Base-by-base conservation (phyloP, 2,113 vertebrate genomes). In the Phoxinus phoxinus region DNA sequence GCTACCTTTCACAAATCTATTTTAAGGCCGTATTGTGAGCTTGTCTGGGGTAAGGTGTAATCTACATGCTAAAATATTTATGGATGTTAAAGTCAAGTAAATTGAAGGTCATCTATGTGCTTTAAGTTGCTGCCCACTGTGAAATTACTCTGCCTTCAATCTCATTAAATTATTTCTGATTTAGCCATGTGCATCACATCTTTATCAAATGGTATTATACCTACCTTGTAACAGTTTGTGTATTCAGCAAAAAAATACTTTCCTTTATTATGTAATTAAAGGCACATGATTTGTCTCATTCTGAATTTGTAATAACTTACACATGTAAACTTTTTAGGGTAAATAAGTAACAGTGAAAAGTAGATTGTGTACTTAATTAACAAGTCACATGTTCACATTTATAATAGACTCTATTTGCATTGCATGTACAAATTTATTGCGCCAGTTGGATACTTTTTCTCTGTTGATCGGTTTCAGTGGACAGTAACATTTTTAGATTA, bases 161-260 rank as follows among this genome's bases (percentile, higher is more conserved):
- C 72, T 82, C 77, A 84, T 86, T 86, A 88, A 88, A 88, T 86
- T 71, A 77, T 86, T 59, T 81, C 58, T 84, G 48, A 86, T 69
- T 76, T 51, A 15, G 30, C 2, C 15, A 13, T 81, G n/a, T 84
- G 61, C 13, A n/a, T 72, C 35, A 72, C 21, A 12, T 72, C 35
- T n/a, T 41, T 72, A 41, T 72, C 35, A 37, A 72, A 12, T 71
- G 35, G 9, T 19, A 6, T 5, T 9, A 11, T 69, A 69, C 6
- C 9, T 5, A 37, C 2, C 9, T 9, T 10, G 2, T 37, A 21
- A 23, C 17, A 23, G 19, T 71, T 21, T 37, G 19, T 67, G 30
- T 23, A 35, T 71, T 11, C 1, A 71, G 67, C 67, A n/a, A 41
- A 71, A 41, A 21, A 10, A 5, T 23, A 3, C 69, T n/a, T 23